These are phyloP conservation scores for Cephalopachus bancanus DNA, from an alignment of 2,797 vertebrate genomes.

Conservation along the genomic window DNA sequence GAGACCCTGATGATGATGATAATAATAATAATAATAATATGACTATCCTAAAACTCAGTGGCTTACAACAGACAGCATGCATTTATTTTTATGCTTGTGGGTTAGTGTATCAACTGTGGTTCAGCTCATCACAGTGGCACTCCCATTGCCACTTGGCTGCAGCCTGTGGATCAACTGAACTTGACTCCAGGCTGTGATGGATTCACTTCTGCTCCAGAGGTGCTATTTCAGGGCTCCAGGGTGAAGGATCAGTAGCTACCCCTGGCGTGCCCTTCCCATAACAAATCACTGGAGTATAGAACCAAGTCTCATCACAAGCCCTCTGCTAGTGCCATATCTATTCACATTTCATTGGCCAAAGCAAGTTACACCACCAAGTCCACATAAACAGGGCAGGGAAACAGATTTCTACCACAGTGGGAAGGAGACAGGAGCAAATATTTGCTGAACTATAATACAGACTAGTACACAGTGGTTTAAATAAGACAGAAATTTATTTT, in stretches of 20 bases:
- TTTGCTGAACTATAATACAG: neutral
- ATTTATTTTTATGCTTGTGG: neutral
- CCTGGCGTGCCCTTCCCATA: neutral
- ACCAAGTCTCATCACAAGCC: neutral
- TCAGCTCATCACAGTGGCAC: neutral
- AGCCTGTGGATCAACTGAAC: neutral
- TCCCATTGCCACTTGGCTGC: neutral
- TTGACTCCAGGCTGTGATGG: neutral
- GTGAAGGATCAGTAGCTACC: neutral
- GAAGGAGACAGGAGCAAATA: neutral
- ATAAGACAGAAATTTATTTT: neutral
- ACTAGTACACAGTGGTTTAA: neutral
- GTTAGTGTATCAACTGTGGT: neutral
- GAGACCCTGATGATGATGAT: too few relatives aligned
- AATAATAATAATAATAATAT: too few relatives aligned
- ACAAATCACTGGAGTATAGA: neutral
- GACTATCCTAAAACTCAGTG: neutral
- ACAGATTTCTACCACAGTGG: neutral
- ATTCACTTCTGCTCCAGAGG: neutral
- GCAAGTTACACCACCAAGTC: neutral
- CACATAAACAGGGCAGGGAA: neutral
- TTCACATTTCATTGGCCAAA: neutral
- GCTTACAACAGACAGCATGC: neutral
- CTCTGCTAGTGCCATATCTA: neutral
- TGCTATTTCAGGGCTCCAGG: neutral